These are phyloP conservation scores for Benthosema pterotum DNA, from an alignment of 2,797 vertebrate species.

Conservation along the genomic window DNA sequence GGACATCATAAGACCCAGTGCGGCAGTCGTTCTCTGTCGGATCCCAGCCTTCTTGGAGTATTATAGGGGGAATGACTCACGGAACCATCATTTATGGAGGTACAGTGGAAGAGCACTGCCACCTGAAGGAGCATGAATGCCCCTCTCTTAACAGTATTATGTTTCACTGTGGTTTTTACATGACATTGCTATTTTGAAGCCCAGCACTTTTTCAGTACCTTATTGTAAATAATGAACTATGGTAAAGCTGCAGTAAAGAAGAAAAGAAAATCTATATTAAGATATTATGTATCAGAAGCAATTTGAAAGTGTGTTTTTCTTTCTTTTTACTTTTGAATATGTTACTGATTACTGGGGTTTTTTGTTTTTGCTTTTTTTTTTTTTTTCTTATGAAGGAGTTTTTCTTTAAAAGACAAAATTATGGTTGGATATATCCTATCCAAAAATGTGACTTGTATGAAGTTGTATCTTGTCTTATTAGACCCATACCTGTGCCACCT, in stretches of 20 bases:
- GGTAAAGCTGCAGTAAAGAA: slow-evolving; percentile 56
- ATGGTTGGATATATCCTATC: not conserved
- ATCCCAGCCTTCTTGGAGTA: slow-evolving; percentile 38
- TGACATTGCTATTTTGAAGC: slow-evolving; percentile 60
- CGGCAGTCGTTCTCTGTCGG: slow-evolving; percentile 5
- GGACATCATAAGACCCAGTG: slow-evolving; percentile 12
- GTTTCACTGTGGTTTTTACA: slow-evolving; percentile 64
- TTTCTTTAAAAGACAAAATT: slow-evolving; percentile 3
- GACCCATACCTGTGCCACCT: not conserved
- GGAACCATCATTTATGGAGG: slow-evolving; percentile 23
- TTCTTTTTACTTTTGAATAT: slow-evolving; percentile 38
- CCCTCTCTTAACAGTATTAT: slow-evolving; percentile 72
- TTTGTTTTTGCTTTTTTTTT: not conserved
- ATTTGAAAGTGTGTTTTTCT: slow-evolving; percentile 29
- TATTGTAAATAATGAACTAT: slow-evolving; percentile 71
- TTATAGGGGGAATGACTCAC: slow-evolving; percentile 45
- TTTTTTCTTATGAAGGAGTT: slow-evolving; percentile 28
- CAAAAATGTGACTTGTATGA: not conserved
- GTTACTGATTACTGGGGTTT: slow-evolving; percentile 30
- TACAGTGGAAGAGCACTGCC: slow-evolving; percentile 18
- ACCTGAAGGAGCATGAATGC: slow-evolving; percentile 50
- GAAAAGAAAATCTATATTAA: slow-evolving; percentile 23
- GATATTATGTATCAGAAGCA: slow-evolving; percentile 41
- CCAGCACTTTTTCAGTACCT: slow-evolving; percentile 77
- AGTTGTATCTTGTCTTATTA: not conserved